Evolutionary conservation across 2,113 vertebrate genomes (phyloP).

Genomic region (Austrofundulus limnaeus): DNA sequence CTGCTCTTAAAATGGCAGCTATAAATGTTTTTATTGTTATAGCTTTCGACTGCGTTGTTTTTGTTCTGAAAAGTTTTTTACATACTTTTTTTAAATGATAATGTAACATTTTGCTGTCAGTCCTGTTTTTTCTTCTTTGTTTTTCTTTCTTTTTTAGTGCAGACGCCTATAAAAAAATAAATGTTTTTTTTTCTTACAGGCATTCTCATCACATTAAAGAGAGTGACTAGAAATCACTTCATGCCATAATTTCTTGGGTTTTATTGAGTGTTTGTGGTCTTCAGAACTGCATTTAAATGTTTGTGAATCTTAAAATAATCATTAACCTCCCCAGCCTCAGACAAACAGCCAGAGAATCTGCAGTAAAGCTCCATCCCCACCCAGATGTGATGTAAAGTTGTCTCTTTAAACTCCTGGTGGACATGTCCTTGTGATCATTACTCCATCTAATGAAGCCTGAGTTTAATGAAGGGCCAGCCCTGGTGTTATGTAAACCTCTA

Average conservation of each 20-base stretch:
- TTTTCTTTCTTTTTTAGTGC: no score
- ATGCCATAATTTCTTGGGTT: not conserved
- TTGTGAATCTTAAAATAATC: no score
- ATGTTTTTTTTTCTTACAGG: no score
- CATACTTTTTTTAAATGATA: slow-evolving; percentile 5
- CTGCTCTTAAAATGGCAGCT: not conserved
- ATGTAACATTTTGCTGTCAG: slow-evolving; percentile 23
- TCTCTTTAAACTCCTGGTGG: slow-evolving; percentile 1
- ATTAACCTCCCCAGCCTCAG: no score
- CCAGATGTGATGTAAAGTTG: not conserved
- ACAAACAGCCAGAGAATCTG: no score
- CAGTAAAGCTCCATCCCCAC: not conserved
- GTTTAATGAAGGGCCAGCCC: not conserved
- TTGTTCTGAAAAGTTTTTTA: not conserved
- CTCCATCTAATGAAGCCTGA: not conserved
- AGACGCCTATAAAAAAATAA: no score
- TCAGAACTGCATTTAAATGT: no score
- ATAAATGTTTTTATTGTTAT: not conserved
- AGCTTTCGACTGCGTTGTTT: slow-evolving; percentile 1
- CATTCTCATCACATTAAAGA: not conserved
- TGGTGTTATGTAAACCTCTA: slow-evolving; percentile 43
- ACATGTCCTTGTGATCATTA: not conserved
- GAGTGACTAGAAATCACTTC: not conserved
- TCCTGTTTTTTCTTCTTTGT: slow-evolving; percentile 5
- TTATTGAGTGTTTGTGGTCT: not conserved